Evolutionary conservation across 2,113 vertebrate species (phyloP).

Genomic region (Globicephala melas): DNA sequence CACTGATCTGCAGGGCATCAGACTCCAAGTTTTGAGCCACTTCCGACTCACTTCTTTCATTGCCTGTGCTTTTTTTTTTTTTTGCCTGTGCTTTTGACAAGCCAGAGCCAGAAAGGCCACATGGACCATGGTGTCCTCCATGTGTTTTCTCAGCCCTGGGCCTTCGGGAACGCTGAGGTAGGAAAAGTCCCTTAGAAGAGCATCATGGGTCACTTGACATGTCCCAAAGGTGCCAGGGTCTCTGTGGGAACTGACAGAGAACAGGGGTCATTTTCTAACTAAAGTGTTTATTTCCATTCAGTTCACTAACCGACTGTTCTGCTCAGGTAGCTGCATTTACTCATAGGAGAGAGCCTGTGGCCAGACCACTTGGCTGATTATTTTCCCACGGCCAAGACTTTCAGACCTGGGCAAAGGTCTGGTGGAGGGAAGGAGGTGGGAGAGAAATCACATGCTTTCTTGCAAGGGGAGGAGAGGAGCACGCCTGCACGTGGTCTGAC

Average conservation of each 20-base stretch:
- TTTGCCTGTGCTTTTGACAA: not conserved
- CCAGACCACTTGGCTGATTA: not conserved
- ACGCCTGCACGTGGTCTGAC: rapidly evolving
- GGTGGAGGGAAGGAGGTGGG: not conserved
- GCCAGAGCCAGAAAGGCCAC: not conserved
- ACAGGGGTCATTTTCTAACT: constrained; percentile 64
- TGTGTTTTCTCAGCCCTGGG: not conserved
- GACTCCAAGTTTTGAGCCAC: not conserved
- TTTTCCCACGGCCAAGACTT: not conserved
- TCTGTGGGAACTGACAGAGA: constrained; percentile 48
- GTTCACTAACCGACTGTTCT: constrained; percentile 19
- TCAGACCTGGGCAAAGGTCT: constrained; percentile 20
- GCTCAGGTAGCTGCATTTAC: constrained; percentile 31
- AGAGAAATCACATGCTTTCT: not conserved
- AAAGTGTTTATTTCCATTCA: constrained; percentile 73
- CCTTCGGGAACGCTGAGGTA: not conserved
- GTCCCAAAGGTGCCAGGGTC: not conserved
- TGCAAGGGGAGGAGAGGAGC: not conserved
- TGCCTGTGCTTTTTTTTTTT: not conserved
- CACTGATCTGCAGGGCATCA: not conserved
- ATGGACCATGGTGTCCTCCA: not conserved
- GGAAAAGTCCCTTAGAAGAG: not conserved
- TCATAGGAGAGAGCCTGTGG: not conserved
- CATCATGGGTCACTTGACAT: not conserved
- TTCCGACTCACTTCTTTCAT: not conserved